Base-by-base conservation (phyloP, 2,888 invertebrate genomes). In the Seira sanloemensis region DNA sequence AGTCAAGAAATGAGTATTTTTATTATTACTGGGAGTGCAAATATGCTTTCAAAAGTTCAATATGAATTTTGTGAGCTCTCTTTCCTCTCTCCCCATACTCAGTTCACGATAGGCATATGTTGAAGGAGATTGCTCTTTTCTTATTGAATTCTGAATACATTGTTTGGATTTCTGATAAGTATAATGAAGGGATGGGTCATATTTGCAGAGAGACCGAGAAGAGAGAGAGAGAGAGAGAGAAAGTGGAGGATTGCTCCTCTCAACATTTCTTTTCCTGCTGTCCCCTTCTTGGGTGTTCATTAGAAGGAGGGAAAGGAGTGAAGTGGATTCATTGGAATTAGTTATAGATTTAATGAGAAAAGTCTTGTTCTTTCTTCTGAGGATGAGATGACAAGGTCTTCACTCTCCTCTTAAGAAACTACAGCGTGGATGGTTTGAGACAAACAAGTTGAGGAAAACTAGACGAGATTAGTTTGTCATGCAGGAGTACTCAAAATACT, bases 291-390 rank as follows among this genome's bases (percentile, higher is more conserved):
- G 50, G n/a, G 16, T 50, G 50, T 50, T 12, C 50, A 50, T 50
- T 50, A 50, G 16, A 50, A 16, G n/a, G 16, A 50, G 50, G 5
- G n/a, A 50, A 50, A 50, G 50, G 50, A 50, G 50, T 50, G 50
- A 50, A 50, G 50, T 50, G 50, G 50, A 50, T 66, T 23, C 26
- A 26, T 68, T 21, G 68, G 26, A 68, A 68, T 68, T 68, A 68
- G 68, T 68, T 68, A 68, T 68, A 68, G 68, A 68, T 68, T 68
- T 68, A 68, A 68, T 68, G 68, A 68, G 68, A 68, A 68, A 68
- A 68, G 68, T 68, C 68, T 68, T 68, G 26, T 68, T 27, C 26
- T 65, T 21, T 65, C 65, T 68, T 1, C 50, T 2, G 71, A 50
- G 71, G 16, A 50, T 46, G 16, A 46, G 50, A 50, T 50, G 50